Base-by-base conservation (phyloP, 2,113 vertebrate species). In the Pithys albifrons region DNA sequence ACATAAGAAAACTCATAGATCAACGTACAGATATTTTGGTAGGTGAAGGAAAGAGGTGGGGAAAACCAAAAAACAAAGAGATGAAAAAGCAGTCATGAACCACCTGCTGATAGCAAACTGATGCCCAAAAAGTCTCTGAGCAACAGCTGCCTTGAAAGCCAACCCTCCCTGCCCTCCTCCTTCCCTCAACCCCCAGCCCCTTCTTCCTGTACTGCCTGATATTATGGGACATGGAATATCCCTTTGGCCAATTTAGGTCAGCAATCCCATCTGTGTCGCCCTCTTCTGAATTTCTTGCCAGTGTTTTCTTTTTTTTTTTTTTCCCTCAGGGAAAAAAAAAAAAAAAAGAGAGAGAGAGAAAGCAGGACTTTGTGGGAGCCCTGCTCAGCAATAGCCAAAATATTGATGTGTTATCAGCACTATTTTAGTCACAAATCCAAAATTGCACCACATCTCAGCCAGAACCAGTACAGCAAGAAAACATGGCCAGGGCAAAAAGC, bases 211-310 rank as follows among this genome's bases (percentile, higher is more conserved):
- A 22, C 25, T 6, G 20, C 12, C 13, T 69, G 48, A 28, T 55
- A 13, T 64, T 69, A 23, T 27, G 9, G 12, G 8, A 15, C 51
- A 69, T 7, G n/a, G 15, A 43, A 43, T 52, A 74, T 45, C 17
- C 9, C 4, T 79, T 55, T 31, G 17, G 22, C 39, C 22, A 39
- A 0, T 37, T 79, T 2, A 7, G 3, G 2, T 64, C 61, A 82
- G 13, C 61, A 62, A 9, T 58, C 23, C 23, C 49, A 79, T 5
- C 29, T 65, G 16, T 77, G 19, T 19, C 1, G 2, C 1, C 7
- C 1, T 4, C 10, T 12, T 31, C 33, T 16, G 27, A 66, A 24
- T 22, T 48, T 67, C 80, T 61, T 70, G 19, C 7, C 24, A 14
- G 45, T 28, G 25, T 15, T 41, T 41, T 7, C 24, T 19, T 6